Evolutionary conservation across 2,113 vertebrate genomes (phyloP).

Genomic region (Pica pica): DNA sequence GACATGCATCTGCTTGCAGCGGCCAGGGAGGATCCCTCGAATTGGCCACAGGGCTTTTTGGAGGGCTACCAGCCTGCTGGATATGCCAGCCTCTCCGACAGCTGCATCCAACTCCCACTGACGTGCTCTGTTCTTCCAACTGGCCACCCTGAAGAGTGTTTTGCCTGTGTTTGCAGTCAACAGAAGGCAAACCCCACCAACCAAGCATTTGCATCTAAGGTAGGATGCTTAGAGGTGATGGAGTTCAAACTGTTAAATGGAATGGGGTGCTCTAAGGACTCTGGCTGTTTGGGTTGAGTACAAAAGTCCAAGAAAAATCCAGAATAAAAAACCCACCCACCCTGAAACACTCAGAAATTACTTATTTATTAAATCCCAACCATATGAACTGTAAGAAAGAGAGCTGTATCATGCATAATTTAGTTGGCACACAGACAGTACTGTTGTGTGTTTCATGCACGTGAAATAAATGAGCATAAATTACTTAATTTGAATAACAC

Average conservation of each 20-base stretch:
- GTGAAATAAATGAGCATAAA: constrained; percentile 45
- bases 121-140: background rate
- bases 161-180: background rate
- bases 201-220: background rate
- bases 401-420: constrained; percentile 9
- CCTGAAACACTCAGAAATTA: background rate
- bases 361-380: background rate
- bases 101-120: constrained; percentile 11
- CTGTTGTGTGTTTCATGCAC: background rate
- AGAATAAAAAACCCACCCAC: background rate
- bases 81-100: background rate
- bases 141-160: constrained; percentile 23
- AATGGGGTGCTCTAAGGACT: background rate
- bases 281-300: background rate
- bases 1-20: background rate
- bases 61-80: background rate
- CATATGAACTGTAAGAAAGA: background rate
- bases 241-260: background rate
- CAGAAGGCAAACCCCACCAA: background rate
- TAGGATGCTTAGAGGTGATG: background rate
- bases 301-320: background rate
- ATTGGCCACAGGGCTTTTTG: constrained; percentile 30
- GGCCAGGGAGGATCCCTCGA: background rate
- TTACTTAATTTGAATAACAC: constrained; percentile 38
- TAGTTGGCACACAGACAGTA: background rate